A percentile compares a stretch with the other conserved stretches of the same genome.
These are phyloP conservation scores for Morpho achilles DNA, from an alignment of 2,888 invertebrate genomes.

Conservation along the genomic window DNA sequence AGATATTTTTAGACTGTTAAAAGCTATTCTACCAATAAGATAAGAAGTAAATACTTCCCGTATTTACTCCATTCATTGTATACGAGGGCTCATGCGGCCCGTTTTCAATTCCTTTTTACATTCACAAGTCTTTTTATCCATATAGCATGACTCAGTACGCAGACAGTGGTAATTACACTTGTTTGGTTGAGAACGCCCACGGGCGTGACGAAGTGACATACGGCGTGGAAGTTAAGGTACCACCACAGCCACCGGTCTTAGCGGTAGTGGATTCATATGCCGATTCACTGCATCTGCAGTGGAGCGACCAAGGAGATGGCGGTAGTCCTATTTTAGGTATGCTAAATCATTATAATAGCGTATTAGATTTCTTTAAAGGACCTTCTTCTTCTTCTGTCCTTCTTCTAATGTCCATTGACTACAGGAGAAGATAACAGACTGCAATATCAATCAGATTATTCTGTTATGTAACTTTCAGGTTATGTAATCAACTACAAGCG, in stretches of 20 bases:
- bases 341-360: not conserved
- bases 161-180: constrained; percentile 95
- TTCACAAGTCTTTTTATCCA: constrained; percentile 6
- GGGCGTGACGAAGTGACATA: constrained; percentile 91
- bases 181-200: constrained; percentile 90
- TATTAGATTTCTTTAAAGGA: not conserved
- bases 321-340: constrained; percentile 86
- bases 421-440: no score
- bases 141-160: constrained; percentile 83
- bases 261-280: constrained; percentile 90
- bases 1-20: no score
- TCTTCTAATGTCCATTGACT: no score
- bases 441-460: not conserved
- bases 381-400: no score
- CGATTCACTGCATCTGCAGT: constrained; percentile 89
- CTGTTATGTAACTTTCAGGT: constrained; percentile 58
- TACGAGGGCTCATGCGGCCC: no score
- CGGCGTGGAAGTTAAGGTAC: constrained; percentile 86
- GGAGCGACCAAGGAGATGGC: constrained; percentile 89
- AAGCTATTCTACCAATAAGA: no score
- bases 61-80: no score
- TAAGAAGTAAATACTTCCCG: no score
- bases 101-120: no score
- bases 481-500: constrained; percentile 94
- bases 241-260: constrained; percentile 91